Evolutionary conservation across 2,797 vertebrate species (phyloP).

Genomic region (Hyperoplus lanceolatus): DNA sequence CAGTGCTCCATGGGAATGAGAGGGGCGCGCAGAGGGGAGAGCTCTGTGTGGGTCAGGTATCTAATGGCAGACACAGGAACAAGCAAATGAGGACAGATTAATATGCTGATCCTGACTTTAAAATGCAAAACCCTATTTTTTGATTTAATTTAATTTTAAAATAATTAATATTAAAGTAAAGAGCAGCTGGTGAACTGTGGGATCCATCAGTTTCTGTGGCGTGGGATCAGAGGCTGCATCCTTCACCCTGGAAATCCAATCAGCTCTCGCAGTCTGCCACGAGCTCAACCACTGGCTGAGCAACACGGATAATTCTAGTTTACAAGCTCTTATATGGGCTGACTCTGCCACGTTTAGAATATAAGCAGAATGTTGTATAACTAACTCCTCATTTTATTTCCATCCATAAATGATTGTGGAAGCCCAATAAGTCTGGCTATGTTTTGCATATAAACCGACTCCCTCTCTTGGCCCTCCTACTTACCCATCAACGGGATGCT

Average conservation of each 20-base stretch:
- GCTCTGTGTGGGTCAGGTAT: conserved; percentile 97
- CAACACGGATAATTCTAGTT: background rate
- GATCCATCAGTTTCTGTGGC: conserved; percentile 1
- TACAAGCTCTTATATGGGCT: background rate
- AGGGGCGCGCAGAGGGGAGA: conserved; percentile 95
- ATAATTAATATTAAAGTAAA: background rate
- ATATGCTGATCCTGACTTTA: background rate
- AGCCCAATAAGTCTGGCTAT: background rate
- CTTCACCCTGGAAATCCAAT: conserved; percentile 3
- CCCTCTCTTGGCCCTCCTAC: conserved; percentile 41
- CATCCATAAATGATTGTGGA: background rate
- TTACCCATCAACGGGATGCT: conserved; percentile 95
- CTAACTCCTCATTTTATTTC: background rate
- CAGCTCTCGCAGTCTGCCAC: conserved; percentile 16
- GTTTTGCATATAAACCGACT: background rate
- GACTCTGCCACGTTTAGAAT: background rate
- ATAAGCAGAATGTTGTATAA: background rate
- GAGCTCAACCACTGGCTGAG: background rate
- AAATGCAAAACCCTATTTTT: background rate
- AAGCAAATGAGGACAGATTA: background rate
- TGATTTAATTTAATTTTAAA: background rate
- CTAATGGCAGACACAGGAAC: conserved; percentile 69
- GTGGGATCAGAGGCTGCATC: conserved; percentile 5
- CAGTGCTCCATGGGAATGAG: conserved; percentile 99
- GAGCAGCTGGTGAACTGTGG: conserved; percentile 6